Percentiles rank a stretch among this genome's conserved stretches.
phyloP scores from a whole-genome alignment of 2,113 vertebrate species.

The Camelus bactrianus region DNA sequence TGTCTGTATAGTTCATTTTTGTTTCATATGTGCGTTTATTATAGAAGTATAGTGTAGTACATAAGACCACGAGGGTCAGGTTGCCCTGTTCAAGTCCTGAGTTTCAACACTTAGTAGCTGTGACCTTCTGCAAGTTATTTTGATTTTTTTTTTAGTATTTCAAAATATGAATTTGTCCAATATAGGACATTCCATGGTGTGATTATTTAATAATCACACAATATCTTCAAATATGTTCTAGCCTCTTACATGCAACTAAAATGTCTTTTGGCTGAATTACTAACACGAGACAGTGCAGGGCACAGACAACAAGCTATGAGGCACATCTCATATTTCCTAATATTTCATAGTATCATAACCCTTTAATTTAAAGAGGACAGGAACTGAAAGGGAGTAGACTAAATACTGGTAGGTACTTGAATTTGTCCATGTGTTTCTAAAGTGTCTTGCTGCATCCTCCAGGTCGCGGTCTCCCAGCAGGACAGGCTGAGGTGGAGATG shows the following conservation, averaged over 20 bases:
- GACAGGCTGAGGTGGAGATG: slow-evolving; percentile 94
- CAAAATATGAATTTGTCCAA: background rate
- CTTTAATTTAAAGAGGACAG: background rate
- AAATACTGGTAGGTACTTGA: background rate
- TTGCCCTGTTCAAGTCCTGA: background rate
- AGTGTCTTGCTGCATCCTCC: background rate
- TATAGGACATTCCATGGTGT: background rate
- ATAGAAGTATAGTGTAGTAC: background rate
- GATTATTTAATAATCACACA: background rate
- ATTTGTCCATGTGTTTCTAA: background rate
- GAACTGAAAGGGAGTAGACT: background rate
- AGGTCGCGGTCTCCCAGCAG: slow-evolving; percentile 95
- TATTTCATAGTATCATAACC: background rate
- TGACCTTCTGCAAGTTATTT: background rate
- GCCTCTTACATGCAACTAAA: background rate
- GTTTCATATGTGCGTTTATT: background rate
- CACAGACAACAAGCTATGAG: background rate
- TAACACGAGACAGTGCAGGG: background rate
- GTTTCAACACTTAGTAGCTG: background rate
- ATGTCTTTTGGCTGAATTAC: background rate
- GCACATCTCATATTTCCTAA: background rate
- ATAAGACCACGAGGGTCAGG: background rate
- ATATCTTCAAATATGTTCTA: background rate
- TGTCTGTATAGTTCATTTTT: background rate
- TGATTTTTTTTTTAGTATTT: slow-evolving; percentile 29